Base-by-base conservation (phyloP, 2,888 invertebrate genomes). In the Elmis aenea region DNA sequence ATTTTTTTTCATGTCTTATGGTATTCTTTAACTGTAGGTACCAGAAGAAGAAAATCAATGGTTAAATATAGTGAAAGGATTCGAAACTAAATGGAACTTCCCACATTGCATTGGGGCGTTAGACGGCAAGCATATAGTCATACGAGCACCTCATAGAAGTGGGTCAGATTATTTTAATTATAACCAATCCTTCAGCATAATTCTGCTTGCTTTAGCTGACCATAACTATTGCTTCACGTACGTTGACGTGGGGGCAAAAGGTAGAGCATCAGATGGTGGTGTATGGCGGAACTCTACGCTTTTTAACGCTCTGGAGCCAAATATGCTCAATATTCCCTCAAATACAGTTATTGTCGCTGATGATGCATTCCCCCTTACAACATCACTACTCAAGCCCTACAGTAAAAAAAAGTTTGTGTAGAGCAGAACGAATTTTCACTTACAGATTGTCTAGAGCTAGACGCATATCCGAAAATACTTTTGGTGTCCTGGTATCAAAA, bases 81-180 rank as follows among this genome's bases (percentile, higher is more conserved):
- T 29, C 21, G 9, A 11, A 13, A 21, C 18, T 8, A 27, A 15
- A 27, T 27, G 27, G 27, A 27, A 27, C 10, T 27, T 15, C 13
- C 4, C 12, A 18, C n/a, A n/a, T n/a, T n/a, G n/a, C n/a, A 13
- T 33, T 9, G 39, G 39, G 5, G 34, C 39, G 13, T 12, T 39
- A 10, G 34, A 39, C 13, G 29, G 31, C 3, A 40, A 40, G 29
- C 40, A 40, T 15, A 12, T 40, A n/a, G 40, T 40, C 3, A 12
- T 40, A 13, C 12, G n/a, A 30, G 9, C 26, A 14, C 30, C 34
- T 5, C 5, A 29, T 22, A 15, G 15, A 13, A 26, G n/a, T 11
- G 35, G 22, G 9, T 35, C 40, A 1, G 13, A 30, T 6, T 38
- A 33, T 27, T 28, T 13, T 23, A 38, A 33, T 27, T 33, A 38